Percentiles rank a stretch among this genome's conserved stretches.
phyloP scores from a whole-genome alignment of 2,888 invertebrate species.

The Drosophila macrospina region DNA sequence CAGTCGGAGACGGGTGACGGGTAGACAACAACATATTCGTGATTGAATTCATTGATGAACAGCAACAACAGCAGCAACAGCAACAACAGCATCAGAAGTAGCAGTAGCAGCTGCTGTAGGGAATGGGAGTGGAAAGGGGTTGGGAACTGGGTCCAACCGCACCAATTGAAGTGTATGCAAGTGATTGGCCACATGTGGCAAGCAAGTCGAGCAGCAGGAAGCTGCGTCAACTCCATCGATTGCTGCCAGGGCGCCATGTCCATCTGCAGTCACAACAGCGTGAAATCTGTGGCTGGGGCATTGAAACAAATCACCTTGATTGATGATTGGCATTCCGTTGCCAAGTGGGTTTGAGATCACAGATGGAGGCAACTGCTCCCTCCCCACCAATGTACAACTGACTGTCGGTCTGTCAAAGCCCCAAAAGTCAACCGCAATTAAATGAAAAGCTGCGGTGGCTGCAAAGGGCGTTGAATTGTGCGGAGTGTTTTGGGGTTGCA shows the following conservation, averaged over 20 bases:
- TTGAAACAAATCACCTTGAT: slow-evolving; percentile 84
- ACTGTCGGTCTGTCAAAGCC: slow-evolving; percentile 57
- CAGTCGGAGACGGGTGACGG: slow-evolving; percentile 1
- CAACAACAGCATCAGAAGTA: not conserved
- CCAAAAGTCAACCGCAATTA: slow-evolving; percentile 79
- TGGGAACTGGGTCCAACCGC: slow-evolving; percentile 20
- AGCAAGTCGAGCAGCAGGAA: slow-evolving; percentile 57
- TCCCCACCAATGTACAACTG: not conserved
- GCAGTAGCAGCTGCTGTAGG: not conserved
- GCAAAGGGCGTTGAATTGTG: slow-evolving; percentile 50
- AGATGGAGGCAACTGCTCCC: not conserved
- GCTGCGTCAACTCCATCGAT: slow-evolving; percentile 18
- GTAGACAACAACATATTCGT: slow-evolving; percentile 66
- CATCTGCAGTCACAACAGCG: slow-evolving; percentile 69
- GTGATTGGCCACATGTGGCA: slow-evolving; percentile 77
- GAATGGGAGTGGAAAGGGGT: not conserved
- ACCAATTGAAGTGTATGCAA: slow-evolving; percentile 71
- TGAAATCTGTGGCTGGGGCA: slow-evolving; percentile 74
- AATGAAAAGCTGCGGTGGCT: slow-evolving; percentile 67
- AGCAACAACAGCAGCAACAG: slow-evolving; percentile 53
- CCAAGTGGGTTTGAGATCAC: slow-evolving; percentile 44
- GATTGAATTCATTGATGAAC: slow-evolving; percentile 79
- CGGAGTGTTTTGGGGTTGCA: slow-evolving; percentile 43
- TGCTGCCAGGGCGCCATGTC: slow-evolving; percentile 21
- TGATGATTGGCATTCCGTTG: slow-evolving; percentile 83